Evolutionary conservation across 2,113 vertebrate genomes (phyloP).

Genomic region (Grallaria varia): DNA sequence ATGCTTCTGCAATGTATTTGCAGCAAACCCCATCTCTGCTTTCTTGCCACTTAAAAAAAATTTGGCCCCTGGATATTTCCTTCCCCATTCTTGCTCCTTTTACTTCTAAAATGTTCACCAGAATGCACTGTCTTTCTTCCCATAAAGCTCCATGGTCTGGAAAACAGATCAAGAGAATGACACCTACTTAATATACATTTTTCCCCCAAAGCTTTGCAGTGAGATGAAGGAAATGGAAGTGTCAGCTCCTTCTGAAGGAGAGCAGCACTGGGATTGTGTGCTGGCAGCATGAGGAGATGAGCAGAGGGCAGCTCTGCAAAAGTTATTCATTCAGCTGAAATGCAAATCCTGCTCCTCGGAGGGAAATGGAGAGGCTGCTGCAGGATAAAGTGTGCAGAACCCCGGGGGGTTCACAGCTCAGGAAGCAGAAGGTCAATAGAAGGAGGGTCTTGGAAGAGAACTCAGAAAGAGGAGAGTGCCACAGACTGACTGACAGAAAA

Average conservation of each 20-base stretch:
- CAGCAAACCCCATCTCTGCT: not conserved
- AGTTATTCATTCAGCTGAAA: not conserved
- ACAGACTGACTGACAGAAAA: not conserved
- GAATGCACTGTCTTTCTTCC: not conserved
- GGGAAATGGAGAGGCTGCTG: not conserved
- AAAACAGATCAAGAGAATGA: slow-evolving; percentile 1
- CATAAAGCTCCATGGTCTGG: not conserved
- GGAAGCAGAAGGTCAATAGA: not conserved
- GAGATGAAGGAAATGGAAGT: slow-evolving; percentile 1
- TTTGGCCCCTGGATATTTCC: not conserved
- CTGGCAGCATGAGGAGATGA: not conserved
- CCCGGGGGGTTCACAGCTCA: not conserved
- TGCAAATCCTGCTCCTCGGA: not conserved
- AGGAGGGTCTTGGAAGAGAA: not conserved
- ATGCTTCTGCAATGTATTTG: not conserved
- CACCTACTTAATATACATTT: not conserved
- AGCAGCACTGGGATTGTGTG: not conserved
- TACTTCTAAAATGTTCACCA: not conserved
- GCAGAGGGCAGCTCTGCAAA: not conserved
- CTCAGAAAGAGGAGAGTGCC: not conserved
- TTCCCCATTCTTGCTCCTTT: not conserved
- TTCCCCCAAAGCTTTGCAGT: not conserved
- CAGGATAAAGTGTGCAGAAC: not conserved
- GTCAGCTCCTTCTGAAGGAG: not conserved
- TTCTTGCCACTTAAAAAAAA: not conserved